phyloP scores from a whole-genome alignment of 2,888 invertebrate genomes.

The Eristalinus aeneus region DNA sequence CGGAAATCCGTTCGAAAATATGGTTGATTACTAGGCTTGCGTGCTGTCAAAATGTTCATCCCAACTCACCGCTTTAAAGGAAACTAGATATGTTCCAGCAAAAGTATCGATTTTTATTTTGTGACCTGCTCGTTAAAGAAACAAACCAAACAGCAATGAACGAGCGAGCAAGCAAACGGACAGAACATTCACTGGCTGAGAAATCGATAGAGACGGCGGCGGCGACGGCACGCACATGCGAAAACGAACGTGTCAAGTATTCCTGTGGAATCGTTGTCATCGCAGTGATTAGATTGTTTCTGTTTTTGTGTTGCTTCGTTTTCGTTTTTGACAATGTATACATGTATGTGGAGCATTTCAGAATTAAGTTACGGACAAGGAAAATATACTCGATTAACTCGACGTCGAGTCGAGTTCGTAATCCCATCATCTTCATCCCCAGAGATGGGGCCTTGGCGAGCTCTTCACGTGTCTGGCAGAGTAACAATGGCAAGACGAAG shows the following conservation, averaged over 20 bases:
- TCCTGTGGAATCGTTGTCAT: slow-evolving; percentile 1
- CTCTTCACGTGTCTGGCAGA: background rate
- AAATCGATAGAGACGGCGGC: background rate
- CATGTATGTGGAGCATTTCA: background rate
- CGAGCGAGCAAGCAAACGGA: background rate
- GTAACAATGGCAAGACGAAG: background rate
- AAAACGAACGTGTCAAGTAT: slow-evolving; percentile 38
- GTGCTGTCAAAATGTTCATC: slow-evolving; percentile 15
- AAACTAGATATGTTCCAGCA: background rate
- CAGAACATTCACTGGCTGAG: background rate
- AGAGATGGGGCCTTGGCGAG: background rate
- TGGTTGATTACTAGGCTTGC: background rate
- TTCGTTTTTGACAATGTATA: background rate
- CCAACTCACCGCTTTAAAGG: background rate
- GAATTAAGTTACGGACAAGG: background rate
- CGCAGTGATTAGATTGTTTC: background rate
- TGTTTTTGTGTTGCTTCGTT: background rate
- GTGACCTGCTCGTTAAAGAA: background rate
- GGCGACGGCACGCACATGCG: slow-evolving; percentile 23
- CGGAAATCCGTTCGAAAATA: background rate
- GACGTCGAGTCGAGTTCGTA: background rate
- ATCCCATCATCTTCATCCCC: background rate
- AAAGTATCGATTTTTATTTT: background rate
- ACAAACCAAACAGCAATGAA: background rate
- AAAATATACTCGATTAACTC: background rate